Evolutionary conservation across 2,797 vertebrate species (phyloP).

Genomic region (Macroramphosus scolopax): DNA sequence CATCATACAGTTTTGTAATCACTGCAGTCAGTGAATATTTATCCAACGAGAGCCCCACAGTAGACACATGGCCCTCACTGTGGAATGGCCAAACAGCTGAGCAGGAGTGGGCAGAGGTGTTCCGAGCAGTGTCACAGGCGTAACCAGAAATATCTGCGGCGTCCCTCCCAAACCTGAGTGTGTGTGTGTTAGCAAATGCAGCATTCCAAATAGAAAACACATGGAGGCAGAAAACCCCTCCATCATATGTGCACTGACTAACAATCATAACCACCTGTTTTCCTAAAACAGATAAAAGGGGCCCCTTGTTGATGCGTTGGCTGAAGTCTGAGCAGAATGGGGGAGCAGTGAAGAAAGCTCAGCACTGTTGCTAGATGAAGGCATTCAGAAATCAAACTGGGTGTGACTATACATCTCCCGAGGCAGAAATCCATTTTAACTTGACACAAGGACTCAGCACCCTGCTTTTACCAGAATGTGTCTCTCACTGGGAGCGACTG

Average conservation of each 20-base stretch:
- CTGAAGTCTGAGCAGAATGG: slow-evolving; percentile 35
- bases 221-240: slow-evolving; percentile 50
- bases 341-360: slow-evolving; percentile 37
- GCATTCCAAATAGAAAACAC: slow-evolving; percentile 72
- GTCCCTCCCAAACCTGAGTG: slow-evolving; percentile 73
- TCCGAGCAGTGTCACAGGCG: slow-evolving; percentile 54
- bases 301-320: slow-evolving; percentile 47
- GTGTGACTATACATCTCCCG: slow-evolving; percentile 36
- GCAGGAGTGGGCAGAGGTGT: slow-evolving; percentile 70
- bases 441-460: slow-evolving; percentile 31
- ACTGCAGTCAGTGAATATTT: slow-evolving; percentile 26
- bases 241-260: slow-evolving; percentile 46
- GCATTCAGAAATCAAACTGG: slow-evolving; percentile 40
- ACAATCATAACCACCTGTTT: slow-evolving; percentile 77
- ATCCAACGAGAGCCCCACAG: neutral
- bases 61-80: slow-evolving; percentile 64
- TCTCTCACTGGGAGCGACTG: slow-evolving; percentile 27
- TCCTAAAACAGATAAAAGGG: slow-evolving; percentile 57
- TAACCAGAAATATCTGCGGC: slow-evolving; percentile 75
- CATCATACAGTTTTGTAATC: slow-evolving; percentile 1
- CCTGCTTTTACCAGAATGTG: slow-evolving; percentile 31
- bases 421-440: slow-evolving; percentile 45
- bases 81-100: slow-evolving; percentile 81
- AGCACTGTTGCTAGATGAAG: slow-evolving; percentile 34
- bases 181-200: slow-evolving; percentile 67